phyloP scores from a whole-genome alignment of 2,113 vertebrate species.

The Corythornis vintsioides region DNA sequence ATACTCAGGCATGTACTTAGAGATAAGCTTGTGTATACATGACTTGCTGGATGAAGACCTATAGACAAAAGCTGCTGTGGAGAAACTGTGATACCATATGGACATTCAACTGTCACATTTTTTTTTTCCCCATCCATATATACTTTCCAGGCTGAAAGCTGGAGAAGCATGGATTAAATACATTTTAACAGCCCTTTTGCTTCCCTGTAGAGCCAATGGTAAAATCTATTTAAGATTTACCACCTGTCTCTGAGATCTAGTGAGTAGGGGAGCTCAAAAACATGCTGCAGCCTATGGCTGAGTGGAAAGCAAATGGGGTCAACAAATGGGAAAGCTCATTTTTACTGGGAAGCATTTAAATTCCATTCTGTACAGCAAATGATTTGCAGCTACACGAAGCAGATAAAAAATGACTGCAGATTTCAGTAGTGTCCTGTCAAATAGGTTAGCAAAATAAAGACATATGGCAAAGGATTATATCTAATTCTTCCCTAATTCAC shows the following conservation, averaged over 20 bases:
- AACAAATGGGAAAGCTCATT: background rate
- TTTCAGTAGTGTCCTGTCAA: background rate
- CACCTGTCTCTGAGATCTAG: background rate
- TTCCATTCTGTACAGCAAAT: background rate
- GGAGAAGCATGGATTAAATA: background rate
- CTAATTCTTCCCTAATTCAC: conserved; percentile 34
- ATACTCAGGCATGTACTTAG: background rate
- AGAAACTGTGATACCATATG: background rate
- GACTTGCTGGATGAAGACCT: conserved; percentile 14
- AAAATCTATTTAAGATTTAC: background rate
- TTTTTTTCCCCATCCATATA: background rate
- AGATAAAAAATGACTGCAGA: conserved; percentile 13
- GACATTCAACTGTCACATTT: background rate
- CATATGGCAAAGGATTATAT: conserved; percentile 49
- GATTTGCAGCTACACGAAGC: background rate
- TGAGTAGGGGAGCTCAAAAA: background rate
- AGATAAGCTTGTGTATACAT: background rate
- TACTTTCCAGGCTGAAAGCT: background rate
- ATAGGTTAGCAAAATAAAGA: conserved; percentile 45
- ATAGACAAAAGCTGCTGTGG: background rate
- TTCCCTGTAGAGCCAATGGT: background rate
- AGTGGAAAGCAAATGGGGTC: background rate
- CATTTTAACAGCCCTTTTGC: background rate
- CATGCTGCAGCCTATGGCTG: background rate
- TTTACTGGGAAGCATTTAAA: background rate